These are phyloP conservation scores for Frankliniella intonsa DNA, from an alignment of 2,888 invertebrate species.

Conservation along the genomic window DNA sequence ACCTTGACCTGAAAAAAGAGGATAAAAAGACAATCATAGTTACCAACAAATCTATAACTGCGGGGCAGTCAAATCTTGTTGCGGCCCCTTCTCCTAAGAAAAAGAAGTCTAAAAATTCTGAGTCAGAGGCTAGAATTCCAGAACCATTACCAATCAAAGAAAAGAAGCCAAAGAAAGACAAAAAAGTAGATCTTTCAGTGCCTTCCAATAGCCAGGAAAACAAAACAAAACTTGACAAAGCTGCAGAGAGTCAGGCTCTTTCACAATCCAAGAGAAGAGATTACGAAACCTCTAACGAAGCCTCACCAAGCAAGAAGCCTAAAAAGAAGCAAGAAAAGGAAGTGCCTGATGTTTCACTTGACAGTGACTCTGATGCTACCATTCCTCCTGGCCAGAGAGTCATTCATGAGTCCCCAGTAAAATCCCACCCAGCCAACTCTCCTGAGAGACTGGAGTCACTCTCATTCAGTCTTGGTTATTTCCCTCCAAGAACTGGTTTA, in stretches of 20 bases:
- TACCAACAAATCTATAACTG: too few species aligned
- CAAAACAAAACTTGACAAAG: not conserved
- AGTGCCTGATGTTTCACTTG: not conserved
- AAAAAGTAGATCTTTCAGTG: not conserved
- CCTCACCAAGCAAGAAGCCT: not conserved
- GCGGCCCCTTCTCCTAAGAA: not conserved
- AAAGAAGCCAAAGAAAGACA: not conserved
- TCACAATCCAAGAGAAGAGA: not conserved
- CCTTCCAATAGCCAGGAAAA: not conserved
- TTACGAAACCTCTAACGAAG: not conserved
- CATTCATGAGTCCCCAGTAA: not conserved
- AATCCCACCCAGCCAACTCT: not conserved
- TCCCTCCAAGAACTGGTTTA: not conserved
- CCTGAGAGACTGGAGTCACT: not conserved
- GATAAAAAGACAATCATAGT: too few species aligned
- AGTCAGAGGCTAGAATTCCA: not conserved
- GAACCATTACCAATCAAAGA: not conserved
- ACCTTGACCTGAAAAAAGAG: not conserved
- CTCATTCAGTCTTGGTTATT: not conserved
- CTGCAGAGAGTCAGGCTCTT: not conserved
- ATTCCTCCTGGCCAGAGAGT: not conserved
- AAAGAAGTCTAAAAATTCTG: not conserved
- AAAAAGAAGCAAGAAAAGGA: not conserved
- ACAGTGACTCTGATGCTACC: not conserved
- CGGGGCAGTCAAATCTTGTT: not conserved